Evolutionary conservation across 2,113 vertebrate species (phyloP).

Genomic region (Bos taurus): DNA sequence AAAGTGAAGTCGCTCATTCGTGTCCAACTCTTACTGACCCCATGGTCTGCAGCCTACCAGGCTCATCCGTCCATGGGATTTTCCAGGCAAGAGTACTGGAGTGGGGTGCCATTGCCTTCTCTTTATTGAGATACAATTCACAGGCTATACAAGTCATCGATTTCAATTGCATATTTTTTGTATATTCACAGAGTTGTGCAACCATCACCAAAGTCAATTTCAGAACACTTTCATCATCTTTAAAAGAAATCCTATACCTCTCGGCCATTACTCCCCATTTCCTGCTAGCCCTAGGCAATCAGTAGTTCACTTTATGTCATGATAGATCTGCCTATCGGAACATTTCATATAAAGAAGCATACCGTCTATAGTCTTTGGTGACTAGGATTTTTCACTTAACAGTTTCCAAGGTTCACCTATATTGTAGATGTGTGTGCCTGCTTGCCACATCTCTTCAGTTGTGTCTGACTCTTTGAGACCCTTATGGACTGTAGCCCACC

Average conservation of each 20-base stretch:
- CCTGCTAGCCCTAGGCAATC: not conserved
- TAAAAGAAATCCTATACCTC: not conserved
- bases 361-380: not conserved
- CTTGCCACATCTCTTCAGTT: not conserved
- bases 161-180: not conserved
- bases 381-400: not conserved
- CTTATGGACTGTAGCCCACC: not conserved
- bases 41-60: too few species aligned
- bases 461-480: not conserved
- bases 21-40: too few species aligned
- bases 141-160: not conserved
- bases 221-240: not conserved
- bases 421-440: accelerated
- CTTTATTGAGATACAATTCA: not conserved
- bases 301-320: not conserved
- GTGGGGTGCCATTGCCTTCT: too few species aligned
- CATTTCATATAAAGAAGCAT: not conserved
- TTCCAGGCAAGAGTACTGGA: too few species aligned
- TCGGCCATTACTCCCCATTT: not conserved
- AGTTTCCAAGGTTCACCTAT: not conserved
- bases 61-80: too few species aligned
- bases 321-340: not conserved
- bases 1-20: too few species aligned
- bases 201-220: not conserved
- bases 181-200: not conserved